Evolutionary conservation across 2,113 vertebrate genomes (phyloP).

Genomic region (Proterorhinus semilunaris): DNA sequence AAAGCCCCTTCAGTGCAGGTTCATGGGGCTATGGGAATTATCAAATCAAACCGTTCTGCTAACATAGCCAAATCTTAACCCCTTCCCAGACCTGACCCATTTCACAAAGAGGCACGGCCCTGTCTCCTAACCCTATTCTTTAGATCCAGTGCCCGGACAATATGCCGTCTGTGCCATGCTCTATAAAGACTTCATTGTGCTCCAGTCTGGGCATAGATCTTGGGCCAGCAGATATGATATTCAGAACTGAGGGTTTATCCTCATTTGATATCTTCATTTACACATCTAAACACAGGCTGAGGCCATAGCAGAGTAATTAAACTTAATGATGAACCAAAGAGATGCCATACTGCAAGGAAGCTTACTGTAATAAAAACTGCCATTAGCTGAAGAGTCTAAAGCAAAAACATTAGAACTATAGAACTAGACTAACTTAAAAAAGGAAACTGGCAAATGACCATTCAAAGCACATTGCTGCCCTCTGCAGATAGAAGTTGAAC

Average conservation of each 20-base stretch:
- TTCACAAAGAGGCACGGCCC: constrained; percentile 46
- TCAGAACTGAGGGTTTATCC: constrained; percentile 15
- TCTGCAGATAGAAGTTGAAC: constrained; percentile 1
- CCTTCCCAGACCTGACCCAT: constrained; percentile 47
- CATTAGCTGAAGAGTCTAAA: background rate
- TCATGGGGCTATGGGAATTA: constrained; percentile 65
- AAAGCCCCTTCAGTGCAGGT: constrained; percentile 26
- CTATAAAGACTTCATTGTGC: constrained; percentile 59
- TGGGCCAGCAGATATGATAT: constrained; percentile 20
- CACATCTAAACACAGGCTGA: constrained; percentile 6
- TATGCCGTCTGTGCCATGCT: constrained; percentile 49
- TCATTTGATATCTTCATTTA: constrained; percentile 10
- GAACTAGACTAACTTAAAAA: background rate
- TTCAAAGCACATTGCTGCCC: constrained; percentile 4
- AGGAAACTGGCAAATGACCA: background rate
- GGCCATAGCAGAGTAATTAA: background rate
- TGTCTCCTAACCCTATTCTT: constrained; percentile 27
- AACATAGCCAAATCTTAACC: constrained; percentile 51
- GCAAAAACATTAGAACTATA: background rate
- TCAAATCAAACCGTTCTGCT: constrained; percentile 60
- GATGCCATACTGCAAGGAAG: background rate
- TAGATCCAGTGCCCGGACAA: constrained; percentile 28
- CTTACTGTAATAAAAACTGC: background rate
- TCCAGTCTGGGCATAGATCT: constrained; percentile 26
- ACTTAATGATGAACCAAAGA: background rate